Percentiles rank a stretch among this genome's conserved stretches.
Conservation (phyloP, 1,140 invertebrate species). For the Uloborus diversus region DNA sequence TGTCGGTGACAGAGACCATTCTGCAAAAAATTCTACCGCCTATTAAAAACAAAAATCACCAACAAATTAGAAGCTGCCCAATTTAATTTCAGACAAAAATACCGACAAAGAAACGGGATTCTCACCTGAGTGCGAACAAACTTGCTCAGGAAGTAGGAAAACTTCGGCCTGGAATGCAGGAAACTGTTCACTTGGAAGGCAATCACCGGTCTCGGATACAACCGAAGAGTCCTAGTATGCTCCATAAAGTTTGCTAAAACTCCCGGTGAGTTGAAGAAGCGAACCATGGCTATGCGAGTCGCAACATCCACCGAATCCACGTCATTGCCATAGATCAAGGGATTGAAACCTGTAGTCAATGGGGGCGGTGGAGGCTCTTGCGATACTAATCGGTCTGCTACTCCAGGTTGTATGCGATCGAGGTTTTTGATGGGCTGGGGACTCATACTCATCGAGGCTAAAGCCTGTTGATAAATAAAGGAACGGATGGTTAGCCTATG, state of each 20-base stretch:
- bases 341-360: conserved; percentile 72
- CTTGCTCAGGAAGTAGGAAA: conserved; percentile 86
- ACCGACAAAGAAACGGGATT: background rate
- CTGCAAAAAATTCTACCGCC: conserved; percentile 98
- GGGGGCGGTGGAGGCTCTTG: conserved; percentile 45
- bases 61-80: no score
- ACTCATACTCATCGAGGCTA: conserved; percentile 68
- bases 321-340: conserved; percentile 92
- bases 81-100: no score
- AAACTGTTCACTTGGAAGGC: conserved; percentile 99
- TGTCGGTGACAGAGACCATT: conserved; percentile 95
- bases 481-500: background rate
- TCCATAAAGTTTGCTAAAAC: conserved; percentile 96
- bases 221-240: conserved; percentile 92
- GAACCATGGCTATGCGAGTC: conserved; percentile 96
- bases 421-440: conserved; percentile 68
- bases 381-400: conserved; percentile 57
- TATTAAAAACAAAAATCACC: conserved; percentile 63
- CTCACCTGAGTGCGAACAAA: conserved; percentile 84
- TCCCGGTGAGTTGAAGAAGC: conserved; percentile 98
- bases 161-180: conserved; percentile 80
- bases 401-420: conserved; percentile 62
- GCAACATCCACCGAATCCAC: conserved; percentile 99
- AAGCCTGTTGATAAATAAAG: conserved; percentile 58
- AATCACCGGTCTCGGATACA: conserved; percentile 98